Base-by-base conservation (phyloP, 2,113 vertebrate species). In the Ia io region DNA sequence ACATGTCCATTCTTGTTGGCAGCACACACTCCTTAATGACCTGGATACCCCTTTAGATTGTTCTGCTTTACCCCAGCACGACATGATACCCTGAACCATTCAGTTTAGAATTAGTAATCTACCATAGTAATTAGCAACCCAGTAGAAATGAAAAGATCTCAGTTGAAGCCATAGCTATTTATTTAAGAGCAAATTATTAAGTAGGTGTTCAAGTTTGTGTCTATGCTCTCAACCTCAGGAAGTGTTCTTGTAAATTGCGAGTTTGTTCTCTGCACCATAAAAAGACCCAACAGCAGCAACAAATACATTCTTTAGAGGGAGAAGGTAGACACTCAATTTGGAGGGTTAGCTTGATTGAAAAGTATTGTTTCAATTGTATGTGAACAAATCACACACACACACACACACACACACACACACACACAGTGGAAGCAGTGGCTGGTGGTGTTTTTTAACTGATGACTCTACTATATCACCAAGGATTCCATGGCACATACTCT, bases 81-180 rank as follows among this genome's bases (percentile, higher is more conserved):
- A 17, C 74, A 91, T 9, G 56, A 63, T 88, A 93, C 82, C 40
- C 76, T 87, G 71, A 96, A 94, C 16, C 59, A 49, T 18, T 56
- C 20, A 23, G 30, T 7, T 77, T 84, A 73, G 37, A 94, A 86
- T 95, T 92, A 96, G 94, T 88, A 97, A 82, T 83, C 88, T 87
- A 88, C 65, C 89, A 83, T 56, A 69, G 14, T 87, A 88, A 97
- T 97, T 96, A 93, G 49, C 30, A 95, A 70, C 69, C 2, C 22
- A 22, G 8, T 13, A 85, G 83, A 96, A 92, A 95, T 91, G 22
- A 96, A 83, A 95, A 95, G 92, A 84, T 93, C 80, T 37, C 10
- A 1, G 6, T 6, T 37, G 20, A 93, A 59, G 73, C 88, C 97
- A 93, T 51, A 86, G 79, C 63, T 93, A 65, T 84, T 91, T 90